Base-by-base conservation (phyloP, 2,888 invertebrate genomes). In the Aethes cnicana region DNA sequence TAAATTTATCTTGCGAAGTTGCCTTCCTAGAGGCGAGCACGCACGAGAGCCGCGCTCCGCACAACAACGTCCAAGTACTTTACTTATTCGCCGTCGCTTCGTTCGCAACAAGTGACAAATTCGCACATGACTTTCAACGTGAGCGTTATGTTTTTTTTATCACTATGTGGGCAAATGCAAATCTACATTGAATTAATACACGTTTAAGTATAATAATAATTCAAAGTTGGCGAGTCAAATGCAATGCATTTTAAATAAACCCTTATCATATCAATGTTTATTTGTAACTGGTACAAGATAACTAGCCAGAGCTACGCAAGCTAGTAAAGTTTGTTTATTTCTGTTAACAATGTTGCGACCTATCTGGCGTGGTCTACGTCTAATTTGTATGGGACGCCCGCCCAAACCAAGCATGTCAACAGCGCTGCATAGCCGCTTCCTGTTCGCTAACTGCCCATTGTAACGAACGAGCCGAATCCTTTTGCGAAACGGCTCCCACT, bases 391-490 rank as follows among this genome's bases (percentile, higher is more conserved):
- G 39, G 16, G 23, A 30, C 26, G 28, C n/a, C 21, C 12, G 17
- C 39, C 46, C 32, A 39, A 46, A 52, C 25, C 26, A 8, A 39
- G 52, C 25, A 18, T 11, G 48, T 59, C 55, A 44, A 58, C 72
- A 71, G 73, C 68, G 75, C 67, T 54, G 59, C 71, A 70, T 69
- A 70, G 55, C 46, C 54, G 59, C 57, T 72, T 68, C 66, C 72
- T 69, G 69, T 43, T 63, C 48, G 41, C 62, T 74, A 72, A 76
- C 69, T 61, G 64, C 68, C 69, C 56, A 78, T 79, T 78, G 77
- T 78, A 60, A 63, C 56, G 63, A 62, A 69, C 73, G 66, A 37
- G 47, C 12, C 23, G 14, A 25, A 18, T 8, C 43, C 36, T 53
- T 42, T 47, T 53, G 36, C 47, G 47, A 53, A 28, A 16, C 26